Evolutionary conservation across 1,140 invertebrate species (phyloP), one percentile per base, ranked within the genome.

Genomic region (Sipha flava): DNA sequence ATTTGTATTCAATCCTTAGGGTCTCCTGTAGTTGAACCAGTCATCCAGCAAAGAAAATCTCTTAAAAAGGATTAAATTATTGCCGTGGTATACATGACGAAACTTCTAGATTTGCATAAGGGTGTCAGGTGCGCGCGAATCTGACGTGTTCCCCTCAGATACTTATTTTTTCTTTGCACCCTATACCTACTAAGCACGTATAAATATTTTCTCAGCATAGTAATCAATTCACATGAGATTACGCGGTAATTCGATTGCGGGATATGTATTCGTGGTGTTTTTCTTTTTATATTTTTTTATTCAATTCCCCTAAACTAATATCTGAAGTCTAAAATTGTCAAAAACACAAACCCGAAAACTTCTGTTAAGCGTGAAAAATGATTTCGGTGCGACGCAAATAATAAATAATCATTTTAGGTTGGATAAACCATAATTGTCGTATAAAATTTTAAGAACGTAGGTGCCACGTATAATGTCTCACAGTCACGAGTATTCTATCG

Each of bases 11-110:
- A 77, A 77, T 77, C 73, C 73, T 77, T 26, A 14, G n/a, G 72
- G 72, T 7, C 3, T 40, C 34, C 21, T 40, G 37, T 23, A 29
- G n/a, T 23, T 7, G 47, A 54, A 75, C 34, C 73, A 77, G 73
- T 77, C 73, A 77, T 59, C 73, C 54, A 21, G 52, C 73, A 57
- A 59, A 77, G 73, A 77, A 77, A 77, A 77, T 77, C 73, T 77
- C 73, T 77, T 77, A 57, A 57, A 57, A 77, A 77, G 49, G 73
- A 77, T 77, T 77, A 77, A 77, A 77, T 77, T 77, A 77, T 59
- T 77, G 72, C 57, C 72, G 21, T 34, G 34, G 49, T 59, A 37
- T 77, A 77, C 52, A 59, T 40, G 49, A 77, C 45, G 52, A 34
- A 59, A 77, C 52, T 77, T 57, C 21, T 9, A 57, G 73, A 77